Base-by-base conservation (phyloP, 2,888 invertebrate genomes). In the Rhogogaster chlorosoma region DNA sequence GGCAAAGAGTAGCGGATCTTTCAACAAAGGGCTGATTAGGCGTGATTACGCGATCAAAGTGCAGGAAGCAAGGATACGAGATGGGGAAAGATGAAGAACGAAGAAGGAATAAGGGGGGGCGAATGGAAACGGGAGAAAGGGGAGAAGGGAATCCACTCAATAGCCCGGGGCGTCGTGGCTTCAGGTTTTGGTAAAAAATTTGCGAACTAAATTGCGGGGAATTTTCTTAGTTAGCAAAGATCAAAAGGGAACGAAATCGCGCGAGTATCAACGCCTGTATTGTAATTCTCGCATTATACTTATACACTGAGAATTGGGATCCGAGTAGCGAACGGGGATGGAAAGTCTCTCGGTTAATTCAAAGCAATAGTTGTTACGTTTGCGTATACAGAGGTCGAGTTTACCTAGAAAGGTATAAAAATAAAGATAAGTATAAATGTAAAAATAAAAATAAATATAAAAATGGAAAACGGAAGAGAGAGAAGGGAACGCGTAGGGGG, bases 1-100 rank as follows among this genome's bases (percentile, higher is more conserved):
- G 82, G 85, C 75, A 77, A 85, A 85, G 87, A 85, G 86, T 86
- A 84, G 85, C 83, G 84, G 85, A 85, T 86, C 86, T 71, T 67
- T 38, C 86, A 86, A 90, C 88, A 90, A 89, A 89, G 87, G 87
- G 78, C 86, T 90, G 88, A 89, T 89, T 90, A 86, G 82, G 84
- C 86, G 88, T 90, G 89, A 90, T 89, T 90, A 86, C 84, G 84
- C 86, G 88, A 87, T 88, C 88, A 90, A 90, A 85, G 84, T 82
- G 57, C 71, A 82, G 84, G 71, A 82, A 85, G 84, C 64, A 42
- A 89, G 88, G 73, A 61, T 61, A 42, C 29, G 38, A 61, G 83
- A 29, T 45, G 70, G 32, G 64, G 22, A 29, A 36, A 32, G 42
- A 22, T 36, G 61, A 70, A 22, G 26, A 45, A 29, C 42, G 67